Conservation (phyloP, 2,113 vertebrate genomes). For the Petaurus breviceps region DNA sequence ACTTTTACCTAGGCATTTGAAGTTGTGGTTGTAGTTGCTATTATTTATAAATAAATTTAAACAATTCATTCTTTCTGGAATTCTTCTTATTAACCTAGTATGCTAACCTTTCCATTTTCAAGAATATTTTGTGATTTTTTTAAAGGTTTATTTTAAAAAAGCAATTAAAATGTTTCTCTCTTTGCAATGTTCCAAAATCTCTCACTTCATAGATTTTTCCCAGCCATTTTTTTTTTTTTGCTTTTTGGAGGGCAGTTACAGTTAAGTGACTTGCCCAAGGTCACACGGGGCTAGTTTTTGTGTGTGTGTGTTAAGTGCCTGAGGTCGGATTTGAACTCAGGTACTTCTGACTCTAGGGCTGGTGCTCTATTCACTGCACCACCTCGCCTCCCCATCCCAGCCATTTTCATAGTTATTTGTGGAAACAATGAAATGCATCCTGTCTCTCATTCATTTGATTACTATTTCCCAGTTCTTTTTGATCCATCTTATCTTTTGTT, state of each 20-base stretch:
- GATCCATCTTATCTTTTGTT: constrained; percentile 8
- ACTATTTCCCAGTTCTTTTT: neutral
- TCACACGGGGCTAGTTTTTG: no score
- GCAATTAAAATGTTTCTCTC: neutral
- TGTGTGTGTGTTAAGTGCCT: no score
- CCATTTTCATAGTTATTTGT: neutral
- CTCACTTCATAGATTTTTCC: neutral
- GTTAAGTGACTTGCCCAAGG: no score
- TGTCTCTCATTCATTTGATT: constrained; percentile 9
- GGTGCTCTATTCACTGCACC: no score
- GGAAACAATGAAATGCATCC: neutral
- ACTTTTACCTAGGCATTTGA: neutral
- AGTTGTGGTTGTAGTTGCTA: no score
- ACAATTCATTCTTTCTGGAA: neutral
- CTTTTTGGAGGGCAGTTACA: no score
- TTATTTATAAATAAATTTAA: neutral
- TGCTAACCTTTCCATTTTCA: neutral
- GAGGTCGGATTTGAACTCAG: no score
- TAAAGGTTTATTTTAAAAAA: neutral
- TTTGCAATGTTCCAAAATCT: neutral
- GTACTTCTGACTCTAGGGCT: no score
- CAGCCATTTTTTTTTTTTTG: no score
- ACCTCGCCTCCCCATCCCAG: no score
- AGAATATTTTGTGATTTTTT: neutral
- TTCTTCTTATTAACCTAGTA: neutral